Base-by-base conservation (phyloP, 1,140 invertebrate species). In the Holotrichia oblita region DNA sequence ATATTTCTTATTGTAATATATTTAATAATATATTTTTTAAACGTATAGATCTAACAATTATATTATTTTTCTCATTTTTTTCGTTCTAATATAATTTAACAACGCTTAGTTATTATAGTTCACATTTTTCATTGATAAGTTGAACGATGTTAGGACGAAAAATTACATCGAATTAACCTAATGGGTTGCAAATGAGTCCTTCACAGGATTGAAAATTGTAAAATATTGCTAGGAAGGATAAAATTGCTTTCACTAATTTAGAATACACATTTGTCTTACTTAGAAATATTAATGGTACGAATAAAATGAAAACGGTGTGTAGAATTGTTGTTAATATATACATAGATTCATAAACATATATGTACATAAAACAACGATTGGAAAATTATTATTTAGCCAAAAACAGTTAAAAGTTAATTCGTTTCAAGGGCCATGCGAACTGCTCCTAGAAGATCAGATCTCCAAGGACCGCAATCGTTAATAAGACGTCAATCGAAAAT, bases 1-100 rank as follows among this genome's bases (percentile, higher is more conserved):
- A 48, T 4, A 4, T 48, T 48, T 12, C 44, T 48, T 48, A 48
- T 48, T 6, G n/a, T 48, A 48, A 12, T 48, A 48, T 48, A 48
- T 48, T 48, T 48, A 12, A 48, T 48, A 48, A 48, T 48, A 48
- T 48, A 48, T 48, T 48, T n/a, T 48, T 8, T 48, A 48, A 48
- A 48, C 44, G 44, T 48, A 48, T 48, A 48, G 44, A 12, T 48
- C 44, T 48, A 48, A 48, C 44, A 48, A 48, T 48, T 48, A 48
- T 12, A 48, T 12, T 48, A 48, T 10, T 12, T 3, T 6, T 9
- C 44, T n/a, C n/a, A 14, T 48, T 9, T 48, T 12, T 48, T 48
- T 48, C 12, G 12, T 48, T n/a, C n/a, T 48, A 48, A 48, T 12
- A 3, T 48, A 48, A n/a, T n/a, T n/a, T 48, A 48, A 48, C 44